A percentile compares a stretch with the other conserved stretches of the same genome.
Evolutionary conservation across 2,113 vertebrate genomes (phyloP).

Genomic region (Lycaon pictus): DNA sequence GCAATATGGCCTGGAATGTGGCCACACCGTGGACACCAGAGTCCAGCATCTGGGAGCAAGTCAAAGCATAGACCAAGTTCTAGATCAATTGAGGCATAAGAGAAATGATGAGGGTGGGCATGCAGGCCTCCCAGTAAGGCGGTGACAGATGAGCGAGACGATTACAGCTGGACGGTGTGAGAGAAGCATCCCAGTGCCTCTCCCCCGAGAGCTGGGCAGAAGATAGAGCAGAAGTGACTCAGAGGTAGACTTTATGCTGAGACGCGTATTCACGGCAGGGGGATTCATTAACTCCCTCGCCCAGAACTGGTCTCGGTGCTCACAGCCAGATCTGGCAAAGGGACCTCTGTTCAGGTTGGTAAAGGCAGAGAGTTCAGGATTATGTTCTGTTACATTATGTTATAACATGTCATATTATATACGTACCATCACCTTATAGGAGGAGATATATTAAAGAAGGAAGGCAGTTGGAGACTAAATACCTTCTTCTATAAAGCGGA

Average conservation of each 20-base stretch:
- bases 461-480: background rate
- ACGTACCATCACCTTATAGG: background rate
- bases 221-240: background rate
- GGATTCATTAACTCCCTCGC: background rate
- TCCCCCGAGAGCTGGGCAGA: background rate
- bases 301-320: accelerated
- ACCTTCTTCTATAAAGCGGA: background rate
- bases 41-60: background rate
- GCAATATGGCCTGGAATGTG: background rate
- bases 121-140: background rate
- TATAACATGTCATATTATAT: background rate
- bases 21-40: accelerated
- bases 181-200: background rate
- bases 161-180: background rate
- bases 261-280: accelerated
- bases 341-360: background rate
- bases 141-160: background rate
- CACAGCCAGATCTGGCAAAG: background rate
- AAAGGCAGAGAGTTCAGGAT: background rate
- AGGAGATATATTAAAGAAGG: background rate
- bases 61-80: background rate
- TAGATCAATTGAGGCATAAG: background rate
- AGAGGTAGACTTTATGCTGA: too few species aligned
- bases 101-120: background rate
- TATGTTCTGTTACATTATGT: background rate